Conservation (phyloP, 2,888 invertebrate species). For the Colostygia pectinataria region DNA sequence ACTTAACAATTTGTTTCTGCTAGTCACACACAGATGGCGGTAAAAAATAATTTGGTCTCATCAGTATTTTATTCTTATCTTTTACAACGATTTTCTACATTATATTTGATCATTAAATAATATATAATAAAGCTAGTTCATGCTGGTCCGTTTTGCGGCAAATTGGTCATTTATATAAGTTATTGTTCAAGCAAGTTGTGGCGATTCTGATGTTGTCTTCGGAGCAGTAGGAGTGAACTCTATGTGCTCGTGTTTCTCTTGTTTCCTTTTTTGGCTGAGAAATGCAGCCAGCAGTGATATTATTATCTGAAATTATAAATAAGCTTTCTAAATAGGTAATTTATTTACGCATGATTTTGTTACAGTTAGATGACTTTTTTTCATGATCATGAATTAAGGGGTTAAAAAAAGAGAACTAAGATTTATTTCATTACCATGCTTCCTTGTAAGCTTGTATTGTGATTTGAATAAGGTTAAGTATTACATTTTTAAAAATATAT, state of each 20-base stretch:
- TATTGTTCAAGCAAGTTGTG: not conserved
- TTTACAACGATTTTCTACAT: conserved; percentile 28
- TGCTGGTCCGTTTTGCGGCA: not conserved
- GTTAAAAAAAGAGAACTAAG: too few relatives aligned
- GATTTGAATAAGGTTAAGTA: too few relatives aligned
- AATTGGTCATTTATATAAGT: conserved; percentile 1
- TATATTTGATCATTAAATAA: conserved; percentile 14
- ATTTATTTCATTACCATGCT: too few relatives aligned
- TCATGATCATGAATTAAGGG: too few relatives aligned
- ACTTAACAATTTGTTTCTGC: not conserved
- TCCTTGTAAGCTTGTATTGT: too few relatives aligned
- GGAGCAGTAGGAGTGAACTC: conserved; percentile 1
- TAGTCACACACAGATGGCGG: conserved; percentile 21
- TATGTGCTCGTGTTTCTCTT: conserved; percentile 8
- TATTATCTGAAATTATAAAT: conserved; percentile 19
- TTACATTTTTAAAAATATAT: too few relatives aligned
- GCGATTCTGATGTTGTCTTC: not conserved
- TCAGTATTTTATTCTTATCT: conserved; percentile 25
- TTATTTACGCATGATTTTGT: too few relatives aligned
- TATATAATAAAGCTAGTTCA: conserved; percentile 5
- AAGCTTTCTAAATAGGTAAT: too few relatives aligned
- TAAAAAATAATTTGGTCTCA: conserved; percentile 29
- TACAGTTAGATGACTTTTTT: too few relatives aligned
- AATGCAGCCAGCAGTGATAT: conserved; percentile 11
- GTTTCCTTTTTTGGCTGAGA: conserved; percentile 13